Evolutionary conservation across 2,797 vertebrate species (phyloP).

Genomic region (Syndactyla subalaris): DNA sequence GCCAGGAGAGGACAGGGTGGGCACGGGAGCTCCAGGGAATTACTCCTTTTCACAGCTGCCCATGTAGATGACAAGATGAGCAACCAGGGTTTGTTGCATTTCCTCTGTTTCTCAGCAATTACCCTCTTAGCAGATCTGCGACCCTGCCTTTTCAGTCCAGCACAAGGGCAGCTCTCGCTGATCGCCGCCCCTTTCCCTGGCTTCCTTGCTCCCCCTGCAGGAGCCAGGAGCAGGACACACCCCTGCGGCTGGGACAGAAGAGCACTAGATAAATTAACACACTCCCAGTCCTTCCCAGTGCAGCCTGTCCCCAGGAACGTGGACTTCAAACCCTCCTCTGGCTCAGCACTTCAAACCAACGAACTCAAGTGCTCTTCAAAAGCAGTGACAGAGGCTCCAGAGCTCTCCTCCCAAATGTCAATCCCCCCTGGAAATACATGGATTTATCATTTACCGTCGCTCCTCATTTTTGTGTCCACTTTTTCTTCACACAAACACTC

Average conservation of each 20-base stretch:
- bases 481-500: not conserved
- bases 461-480: not conserved
- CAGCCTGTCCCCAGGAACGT: not conserved
- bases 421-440: rapidly evolving
- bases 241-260: not conserved
- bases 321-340: not conserved
- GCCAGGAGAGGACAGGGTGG: not conserved
- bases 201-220: too few species aligned
- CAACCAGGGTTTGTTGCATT: rapidly evolving
- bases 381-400: not conserved
- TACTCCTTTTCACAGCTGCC: not conserved
- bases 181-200: rapidly evolving
- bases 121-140: not conserved
- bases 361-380: not conserved
- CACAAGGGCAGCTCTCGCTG: not conserved
- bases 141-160: rapidly evolving
- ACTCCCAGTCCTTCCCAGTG: not conserved
- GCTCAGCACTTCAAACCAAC: not conserved
- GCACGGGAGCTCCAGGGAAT: not conserved
- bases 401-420: not conserved
- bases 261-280: not conserved
- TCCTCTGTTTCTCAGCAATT: not conserved
- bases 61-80: not conserved
- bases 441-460: not conserved
- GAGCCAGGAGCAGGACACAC: not conserved